Conservation (phyloP, 1,140 invertebrate species). For the Bombus polaris region DNA sequence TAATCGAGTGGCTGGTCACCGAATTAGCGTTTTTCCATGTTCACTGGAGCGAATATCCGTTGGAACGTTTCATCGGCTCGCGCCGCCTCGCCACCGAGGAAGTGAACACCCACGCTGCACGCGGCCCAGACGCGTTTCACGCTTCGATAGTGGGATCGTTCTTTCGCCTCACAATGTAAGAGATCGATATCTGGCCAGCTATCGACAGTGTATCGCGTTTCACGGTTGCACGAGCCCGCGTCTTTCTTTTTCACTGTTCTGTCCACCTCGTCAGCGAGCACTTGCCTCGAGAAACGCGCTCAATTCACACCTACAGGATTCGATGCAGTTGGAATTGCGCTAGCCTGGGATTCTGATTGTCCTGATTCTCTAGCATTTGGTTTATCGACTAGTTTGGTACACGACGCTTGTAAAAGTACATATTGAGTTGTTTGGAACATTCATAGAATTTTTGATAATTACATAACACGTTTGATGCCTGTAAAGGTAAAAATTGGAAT, state of each 20-base stretch:
- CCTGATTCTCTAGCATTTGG: background rate
- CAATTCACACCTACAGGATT: slow-evolving; percentile 54
- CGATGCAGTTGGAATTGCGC: background rate
- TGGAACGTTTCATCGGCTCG: slow-evolving; percentile 43
- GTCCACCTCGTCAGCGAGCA: background rate
- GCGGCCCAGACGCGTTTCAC: slow-evolving; percentile 55
- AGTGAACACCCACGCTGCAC: slow-evolving; percentile 59
- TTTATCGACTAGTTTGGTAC: slow-evolving; percentile 14
- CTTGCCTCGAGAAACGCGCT: slow-evolving; percentile 31
- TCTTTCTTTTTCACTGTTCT: slow-evolving; percentile 9
- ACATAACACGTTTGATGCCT: no score
- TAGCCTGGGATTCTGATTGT: no score
- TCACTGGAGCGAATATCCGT: slow-evolving; percentile 50
- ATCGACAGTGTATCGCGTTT: slow-evolving; percentile 66
- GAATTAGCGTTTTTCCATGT: slow-evolving; percentile 56
- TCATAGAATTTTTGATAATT: no score
- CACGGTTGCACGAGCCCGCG: slow-evolving; percentile 53
- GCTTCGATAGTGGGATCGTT: slow-evolving; percentile 51
- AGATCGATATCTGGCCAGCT: slow-evolving; percentile 62
- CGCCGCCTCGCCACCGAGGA: slow-evolving; percentile 39
- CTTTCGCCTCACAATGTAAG: slow-evolving; percentile 55
- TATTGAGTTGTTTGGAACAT: no score
- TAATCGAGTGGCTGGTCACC: slow-evolving; percentile 33
- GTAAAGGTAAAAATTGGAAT: no score
- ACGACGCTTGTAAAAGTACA: no score